Evolutionary conservation across 2,888 invertebrate species (phyloP), one percentile per base, ranked within the genome.

Genomic region (Lampropteryx suffumata): DNA sequence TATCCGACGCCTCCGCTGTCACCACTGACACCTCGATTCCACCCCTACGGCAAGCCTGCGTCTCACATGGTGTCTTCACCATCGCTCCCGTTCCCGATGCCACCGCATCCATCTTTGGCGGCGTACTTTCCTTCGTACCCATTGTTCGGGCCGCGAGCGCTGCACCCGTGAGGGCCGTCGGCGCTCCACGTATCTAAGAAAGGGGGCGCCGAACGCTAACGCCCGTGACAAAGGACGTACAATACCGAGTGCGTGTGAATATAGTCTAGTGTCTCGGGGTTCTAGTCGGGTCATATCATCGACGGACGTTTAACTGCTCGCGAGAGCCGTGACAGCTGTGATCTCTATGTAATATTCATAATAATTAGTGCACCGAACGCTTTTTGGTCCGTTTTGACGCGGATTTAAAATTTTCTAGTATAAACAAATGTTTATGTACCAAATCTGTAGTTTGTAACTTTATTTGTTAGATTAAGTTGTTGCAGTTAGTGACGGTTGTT

Each of bases 1-100:
- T 98, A 98, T 79, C 97, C 98, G 4, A 97, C 97, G 37, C 97
- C 97, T 11, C 98, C 98, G 9, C 82, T 97, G 50, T 97, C 96
- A 64, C 96, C 97, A 1, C 90, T 97, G 44, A 94, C 94, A 12
- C 92, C 92, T 4, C 92, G 97, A 53, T 98, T 96, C 86, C 97
- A 98, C 84, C 97, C 97, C 0, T 98, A 98, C 77, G 93, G 94
- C 64, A 97, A 97, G 90, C 95, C 96, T 0, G 40, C 53, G 51
- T 93, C 95, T 61, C 92, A 94, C 73, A 76, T 95, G 76, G 92
- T 94, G 49, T 94, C 95, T 9, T 94, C 95, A 1, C 87, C 94
- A 40, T 92, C 92, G 47, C 92, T 94, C 57, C 93, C 93, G 55
- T 91, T 94, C 71, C 93, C 93, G 41, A 86, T 95, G 64, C 91